These are phyloP conservation scores for Typhlichthys subterraneus DNA, from an alignment of 2,797 vertebrate species.

Conservation along the genomic window DNA sequence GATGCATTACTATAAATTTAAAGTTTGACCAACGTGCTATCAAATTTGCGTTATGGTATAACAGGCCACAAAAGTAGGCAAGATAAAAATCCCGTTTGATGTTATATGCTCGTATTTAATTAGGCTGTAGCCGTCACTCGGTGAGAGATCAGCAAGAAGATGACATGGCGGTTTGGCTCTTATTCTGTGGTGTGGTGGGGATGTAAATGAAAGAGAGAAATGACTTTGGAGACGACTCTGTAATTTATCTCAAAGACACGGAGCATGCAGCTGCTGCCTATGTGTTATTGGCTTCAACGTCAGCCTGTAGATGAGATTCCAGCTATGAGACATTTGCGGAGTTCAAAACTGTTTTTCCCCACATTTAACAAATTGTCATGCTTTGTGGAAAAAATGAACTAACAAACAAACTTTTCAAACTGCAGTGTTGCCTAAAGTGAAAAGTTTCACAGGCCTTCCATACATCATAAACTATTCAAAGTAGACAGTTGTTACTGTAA, in stretches of 20 bases:
- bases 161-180: conserved; percentile 39
- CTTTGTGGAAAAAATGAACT: conserved; percentile 22
- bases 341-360: conserved; percentile 2
- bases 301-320: conserved; percentile 29
- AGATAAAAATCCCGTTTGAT: conserved; percentile 17
- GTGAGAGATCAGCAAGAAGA: conserved; percentile 41
- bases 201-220: conserved; percentile 52
- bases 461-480: conserved; percentile 14
- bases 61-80: conserved; percentile 12
- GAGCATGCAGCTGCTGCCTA: conserved; percentile 48
- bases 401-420: conserved; percentile 11
- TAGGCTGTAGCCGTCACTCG: conserved; percentile 48
- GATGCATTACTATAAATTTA: conserved; percentile 24
- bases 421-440: conserved; percentile 1
- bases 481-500: neutral
- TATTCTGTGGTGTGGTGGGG: conserved; percentile 43
- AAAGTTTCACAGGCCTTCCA: neutral
- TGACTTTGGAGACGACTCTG: conserved; percentile 41
- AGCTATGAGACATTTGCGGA: conserved; percentile 17
- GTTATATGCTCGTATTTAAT: conserved; percentile 50
- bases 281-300: conserved; percentile 39
- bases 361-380: neutral
- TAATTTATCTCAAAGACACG: conserved; percentile 54
- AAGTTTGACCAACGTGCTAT: conserved; percentile 15
- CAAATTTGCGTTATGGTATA: conserved; percentile 30